Base-by-base conservation (phyloP, 2,797 vertebrate genomes). In the Sebastes miniatus region DNA sequence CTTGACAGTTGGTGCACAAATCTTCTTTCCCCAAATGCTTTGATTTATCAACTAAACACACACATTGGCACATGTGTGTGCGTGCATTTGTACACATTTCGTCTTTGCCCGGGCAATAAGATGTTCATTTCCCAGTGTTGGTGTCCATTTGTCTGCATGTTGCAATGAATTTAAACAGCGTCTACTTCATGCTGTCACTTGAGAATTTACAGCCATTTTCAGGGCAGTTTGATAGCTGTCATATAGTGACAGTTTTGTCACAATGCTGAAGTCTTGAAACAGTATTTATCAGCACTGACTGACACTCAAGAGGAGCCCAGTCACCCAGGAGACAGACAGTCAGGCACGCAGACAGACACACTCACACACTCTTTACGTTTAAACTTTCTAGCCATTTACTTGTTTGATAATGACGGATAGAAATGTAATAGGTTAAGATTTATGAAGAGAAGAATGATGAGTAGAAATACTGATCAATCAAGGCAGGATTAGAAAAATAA, bases 401-500 rank as follows among this genome's bases (percentile, higher is more conserved):
- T 71, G 29, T 73, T 70, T 65, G 61, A 69, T 80, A 58, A 76
- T 70, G 76, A 69, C 4, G 24, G 63, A 77, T 75, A 56, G 50
- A 80, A 84, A 69, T 77, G 8, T 83, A 73, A 81, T 56, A 39
- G 52, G 54, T 16, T 24, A 22, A 67, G 36, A 52, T 67, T 1
- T 62, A 27, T 79, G 57, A 77, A 77, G 34, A 70, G 32, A 59
- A 69, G 67, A 73, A 56, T 64, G 75, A 18, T 6, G 65, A 79
- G 83, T 71, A 47, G 20, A 36, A 83, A 92, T 87, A 89, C 95
- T 95, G 94, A 84, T 93, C 90, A 95, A 68, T 95, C 91, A 94
- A 93, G 91, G 92, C 85, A 92, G 94, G 89, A 83, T 90, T 81
- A 71, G 39, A 6, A 61, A 50, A 20, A 50, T 50, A 50, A 94